Evolutionary conservation across 2,113 vertebrate species (phyloP), one percentile per base, ranked within the genome.

Genomic region (Phylloscopus trochilus): DNA sequence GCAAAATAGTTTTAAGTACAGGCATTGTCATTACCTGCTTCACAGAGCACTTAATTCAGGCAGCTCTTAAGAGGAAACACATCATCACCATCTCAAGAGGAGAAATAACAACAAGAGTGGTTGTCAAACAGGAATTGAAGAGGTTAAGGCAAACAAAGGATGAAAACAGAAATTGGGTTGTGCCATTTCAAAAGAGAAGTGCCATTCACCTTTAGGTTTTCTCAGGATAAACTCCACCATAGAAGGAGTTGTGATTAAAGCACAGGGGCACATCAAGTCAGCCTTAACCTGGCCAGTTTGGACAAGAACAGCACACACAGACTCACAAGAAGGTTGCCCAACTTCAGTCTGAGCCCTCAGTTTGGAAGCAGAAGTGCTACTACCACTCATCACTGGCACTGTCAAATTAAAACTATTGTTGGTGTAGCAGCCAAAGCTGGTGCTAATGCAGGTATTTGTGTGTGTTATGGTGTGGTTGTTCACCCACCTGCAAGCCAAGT

Each of bases 271-370:
- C 15, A 80, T 4, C 35, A 58, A 72, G n/a, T 20, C 67, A 90
- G 31, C 30, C 52, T 18, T 58, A 83, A n/a, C 39, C 55, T 35
- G 35, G 11, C 17, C 59, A 51, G 13, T 17, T 15, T 43, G 52
- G 24, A 12, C 46, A 39, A 19, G n/a, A 62, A 13, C 6, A 75
- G 35, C 66, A 53, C 28, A 33, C 70, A 43, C 4, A 68, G 37
- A 27, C 26, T 59, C 6, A 2, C 0, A 1, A 49, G 27, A 5
- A 69, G 3, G 11, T 30, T 33, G 17, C 8, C 53, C 35, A 77
- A n/a, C 28, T 58, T 83, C 55, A 76, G 19, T 8, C 16, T 21
- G 49, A 89, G 28, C 44, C 27, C 7, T 41, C 43, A 19, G 13
- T 46, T 52, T 56, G 39, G 43, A 23, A 62, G 82, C 19, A 55